Evolutionary conservation across 2,888 invertebrate species (phyloP), one percentile per base, ranked within the genome.

Genomic region (Petrolisthes manimaculis): DNA sequence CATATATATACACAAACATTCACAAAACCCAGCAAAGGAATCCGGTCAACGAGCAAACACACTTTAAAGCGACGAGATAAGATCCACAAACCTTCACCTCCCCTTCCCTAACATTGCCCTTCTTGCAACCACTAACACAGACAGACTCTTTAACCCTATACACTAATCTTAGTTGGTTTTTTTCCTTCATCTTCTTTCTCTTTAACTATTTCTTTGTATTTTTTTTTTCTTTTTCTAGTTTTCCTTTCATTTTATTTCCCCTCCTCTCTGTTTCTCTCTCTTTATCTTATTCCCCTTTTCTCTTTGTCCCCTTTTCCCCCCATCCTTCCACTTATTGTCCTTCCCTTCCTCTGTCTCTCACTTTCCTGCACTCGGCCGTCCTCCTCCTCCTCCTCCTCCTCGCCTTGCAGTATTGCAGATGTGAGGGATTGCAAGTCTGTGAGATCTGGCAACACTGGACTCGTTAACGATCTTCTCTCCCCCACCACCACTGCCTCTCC

Each of bases 391-490:
- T 4, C 53, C n/a, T n/a, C 3, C 51, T 69, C 53, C 54, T 83
- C 54, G 69, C n/a, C 83, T 56, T 56, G 83, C 56, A 83, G 71
- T 56, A 75, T 54, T 54, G 55, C 61, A 69, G 37, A 82, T 69
- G 51, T 55, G 21, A 51, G 53, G 21, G 37, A n/a, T 79, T 51
- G n/a, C 24, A 69, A 69, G 67, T 12, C 69, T 67, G 53, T 18
- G 14, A 51, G 78, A 69, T 82, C 86, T 86, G 75, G 75, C 86
- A 82, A 86, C 86, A 53, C 80, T 80, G 78, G 8, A 71, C 53
- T 79, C 77, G 82, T 86, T 86, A 86, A 86, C 86, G 86, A 86
- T n/a, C n/a, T n/a, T n/a, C n/a, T n/a, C n/a, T n/a, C n/a, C n/a
- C n/a, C n/a, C n/a, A n/a, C n/a, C n/a, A n/a, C n/a, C n/a, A n/a